Percentiles rank a stretch among this genome's conserved stretches.
phyloP scores from a whole-genome alignment of 2,888 invertebrate genomes.

The Drosophila phalerata region DNA sequence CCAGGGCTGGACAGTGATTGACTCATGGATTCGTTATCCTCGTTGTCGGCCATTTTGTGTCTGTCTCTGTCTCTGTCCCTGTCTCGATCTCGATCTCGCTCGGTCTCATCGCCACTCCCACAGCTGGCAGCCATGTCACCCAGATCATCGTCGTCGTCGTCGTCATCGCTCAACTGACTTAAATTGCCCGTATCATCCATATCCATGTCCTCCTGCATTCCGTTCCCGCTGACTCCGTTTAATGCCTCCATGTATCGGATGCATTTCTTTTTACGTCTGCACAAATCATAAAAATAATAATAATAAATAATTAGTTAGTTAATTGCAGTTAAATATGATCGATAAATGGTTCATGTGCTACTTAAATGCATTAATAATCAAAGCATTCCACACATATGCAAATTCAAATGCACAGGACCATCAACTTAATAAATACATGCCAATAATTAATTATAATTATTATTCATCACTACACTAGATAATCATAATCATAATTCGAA shows the following conservation, averaged over 20 bases:
- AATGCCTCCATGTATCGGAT: conserved; percentile 96
- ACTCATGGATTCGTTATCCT: conserved; percentile 89
- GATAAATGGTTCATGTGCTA: not conserved
- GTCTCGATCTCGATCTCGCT: not conserved
- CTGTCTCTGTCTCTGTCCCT: not conserved
- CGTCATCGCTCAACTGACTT: conserved; percentile 74
- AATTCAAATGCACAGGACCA: conserved; percentile 27
- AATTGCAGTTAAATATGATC: not conserved
- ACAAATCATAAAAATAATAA: conserved; percentile 4
- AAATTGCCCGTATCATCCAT: conserved; percentile 85
- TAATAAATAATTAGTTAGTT: not conserved
- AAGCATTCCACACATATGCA: conserved; percentile 40
- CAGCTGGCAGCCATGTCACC: conserved; percentile 90
- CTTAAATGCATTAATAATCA: conserved; percentile 18
- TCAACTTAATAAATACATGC: conserved; percentile 17
- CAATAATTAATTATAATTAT: not conserved
- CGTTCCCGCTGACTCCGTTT: conserved; percentile 83
- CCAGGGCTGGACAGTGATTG: conserved; percentile 88
- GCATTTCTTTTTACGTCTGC: conserved; percentile 98
- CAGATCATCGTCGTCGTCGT: conserved; percentile 86
- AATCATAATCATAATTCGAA: not conserved
- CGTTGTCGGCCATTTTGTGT: conserved; percentile 87
- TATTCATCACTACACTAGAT: not conserved
- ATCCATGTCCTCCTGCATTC: conserved; percentile 86
- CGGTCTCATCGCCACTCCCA: conserved; percentile 89